Conservation (phyloP, 2,888 invertebrate genomes). For the Eudasyphora cyanicolor region DNA sequence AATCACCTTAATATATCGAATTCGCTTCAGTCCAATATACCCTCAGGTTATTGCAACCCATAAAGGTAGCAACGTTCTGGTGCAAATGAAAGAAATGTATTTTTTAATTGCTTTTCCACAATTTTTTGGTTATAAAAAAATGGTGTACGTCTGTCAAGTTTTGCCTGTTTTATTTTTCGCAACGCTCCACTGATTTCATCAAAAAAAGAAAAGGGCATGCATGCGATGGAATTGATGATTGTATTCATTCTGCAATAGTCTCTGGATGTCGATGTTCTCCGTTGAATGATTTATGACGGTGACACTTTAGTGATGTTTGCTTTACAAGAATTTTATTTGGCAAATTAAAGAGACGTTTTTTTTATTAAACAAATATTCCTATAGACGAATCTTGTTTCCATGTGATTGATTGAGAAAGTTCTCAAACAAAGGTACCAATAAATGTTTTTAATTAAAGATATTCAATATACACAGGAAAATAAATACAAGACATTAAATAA, state of each 20-base stretch:
- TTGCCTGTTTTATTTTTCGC: background rate
- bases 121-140: background rate
- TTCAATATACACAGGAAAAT: too few species aligned
- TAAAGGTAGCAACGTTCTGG: background rate
- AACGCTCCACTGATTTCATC: background rate
- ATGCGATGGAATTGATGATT: background rate
- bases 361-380: too few species aligned
- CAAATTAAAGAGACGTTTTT: too few species aligned
- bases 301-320: background rate
- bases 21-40: too few species aligned
- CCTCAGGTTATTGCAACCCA: background rate
- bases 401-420: too few species aligned
- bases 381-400: too few species aligned
- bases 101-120: constrained; percentile 11
- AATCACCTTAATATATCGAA: too few species aligned
- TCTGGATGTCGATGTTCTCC: background rate
- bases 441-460: too few species aligned
- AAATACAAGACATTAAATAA: too few species aligned
- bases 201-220: background rate
- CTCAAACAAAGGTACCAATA: too few species aligned
- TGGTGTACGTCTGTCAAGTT: background rate
- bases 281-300: background rate
- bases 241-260: background rate
- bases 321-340: too few species aligned
- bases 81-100: background rate